Evolutionary conservation across 2,888 invertebrate species (phyloP).

Genomic region (Thalpophila matura): DNA sequence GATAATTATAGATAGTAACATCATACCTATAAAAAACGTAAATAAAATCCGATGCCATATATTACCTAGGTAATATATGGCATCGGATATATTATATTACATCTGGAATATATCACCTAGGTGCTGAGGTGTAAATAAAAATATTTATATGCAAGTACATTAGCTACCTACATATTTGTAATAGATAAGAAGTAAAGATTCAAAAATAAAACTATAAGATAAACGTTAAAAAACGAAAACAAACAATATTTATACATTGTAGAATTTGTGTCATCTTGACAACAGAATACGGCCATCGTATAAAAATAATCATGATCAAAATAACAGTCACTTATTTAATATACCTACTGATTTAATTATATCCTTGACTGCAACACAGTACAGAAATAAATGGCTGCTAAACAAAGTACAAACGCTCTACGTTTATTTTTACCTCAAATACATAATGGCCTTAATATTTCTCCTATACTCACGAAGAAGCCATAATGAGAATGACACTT

Average conservation of each 20-base stretch:
- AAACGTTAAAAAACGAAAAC: background rate
- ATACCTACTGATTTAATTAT: background rate
- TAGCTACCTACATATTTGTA: background rate
- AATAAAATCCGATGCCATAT: too few species aligned
- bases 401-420: background rate
- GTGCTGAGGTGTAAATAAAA: background rate
- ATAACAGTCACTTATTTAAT: background rate
- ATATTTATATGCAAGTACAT: background rate
- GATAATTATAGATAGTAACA: background rate
- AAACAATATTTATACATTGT: background rate
- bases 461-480: background rate
- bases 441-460: background rate
- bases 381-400: background rate
- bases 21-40: background rate
- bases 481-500: slow-evolving; percentile 8
- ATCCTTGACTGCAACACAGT: background rate
- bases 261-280: slow-evolving; percentile 14
- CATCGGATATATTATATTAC: too few species aligned
- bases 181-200: background rate
- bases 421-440: background rate
- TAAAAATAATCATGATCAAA: slow-evolving; percentile 21
- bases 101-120: too few species aligned
- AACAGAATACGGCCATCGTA: background rate
- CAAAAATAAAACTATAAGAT: background rate
- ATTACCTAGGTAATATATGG: too few species aligned